A percentile compares a stretch with the other conserved stretches of the same genome.
phyloP scores from a whole-genome alignment of 2,113 vertebrate species.

The Heteronetta atricapilla region DNA sequence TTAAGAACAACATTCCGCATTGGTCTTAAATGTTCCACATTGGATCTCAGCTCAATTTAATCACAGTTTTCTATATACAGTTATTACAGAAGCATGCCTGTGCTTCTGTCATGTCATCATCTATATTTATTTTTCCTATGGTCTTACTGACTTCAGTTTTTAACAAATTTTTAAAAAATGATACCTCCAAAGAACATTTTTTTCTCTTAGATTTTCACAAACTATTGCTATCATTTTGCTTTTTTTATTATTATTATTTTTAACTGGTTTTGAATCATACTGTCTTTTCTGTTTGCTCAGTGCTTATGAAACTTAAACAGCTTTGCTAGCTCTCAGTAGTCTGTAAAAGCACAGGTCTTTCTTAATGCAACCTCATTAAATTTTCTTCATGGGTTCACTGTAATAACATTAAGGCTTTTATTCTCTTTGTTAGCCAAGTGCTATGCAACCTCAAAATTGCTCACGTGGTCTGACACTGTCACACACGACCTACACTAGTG shows the following conservation, averaged over 20 bases:
- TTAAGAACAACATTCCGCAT: neutral
- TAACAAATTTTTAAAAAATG: neutral
- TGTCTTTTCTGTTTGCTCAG: neutral
- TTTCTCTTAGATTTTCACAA: constrained; percentile 18
- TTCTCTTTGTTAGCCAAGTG: neutral
- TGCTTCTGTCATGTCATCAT: neutral
- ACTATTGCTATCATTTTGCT: neutral
- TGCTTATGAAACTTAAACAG: neutral
- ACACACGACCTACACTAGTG: neutral
- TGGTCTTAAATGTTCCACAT: neutral
- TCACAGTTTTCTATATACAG: neutral
- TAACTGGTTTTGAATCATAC: neutral
- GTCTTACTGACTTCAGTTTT: neutral
- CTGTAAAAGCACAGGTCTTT: neutral
- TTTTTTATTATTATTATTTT: neutral
- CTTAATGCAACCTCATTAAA: constrained; percentile 3
- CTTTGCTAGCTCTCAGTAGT: neutral
- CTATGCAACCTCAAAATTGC: neutral
- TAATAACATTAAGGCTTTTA: constrained; percentile 1
- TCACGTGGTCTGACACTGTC: neutral
- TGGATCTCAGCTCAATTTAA: neutral
- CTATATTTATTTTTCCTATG: neutral
- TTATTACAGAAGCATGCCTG: neutral
- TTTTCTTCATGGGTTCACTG: constrained; percentile 9
- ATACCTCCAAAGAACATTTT: constrained; percentile 3